A percentile compares a stretch with the other conserved stretches of the same genome.
phyloP scores from a whole-genome alignment of 2,113 vertebrate species.

The Cathartes aura region DNA sequence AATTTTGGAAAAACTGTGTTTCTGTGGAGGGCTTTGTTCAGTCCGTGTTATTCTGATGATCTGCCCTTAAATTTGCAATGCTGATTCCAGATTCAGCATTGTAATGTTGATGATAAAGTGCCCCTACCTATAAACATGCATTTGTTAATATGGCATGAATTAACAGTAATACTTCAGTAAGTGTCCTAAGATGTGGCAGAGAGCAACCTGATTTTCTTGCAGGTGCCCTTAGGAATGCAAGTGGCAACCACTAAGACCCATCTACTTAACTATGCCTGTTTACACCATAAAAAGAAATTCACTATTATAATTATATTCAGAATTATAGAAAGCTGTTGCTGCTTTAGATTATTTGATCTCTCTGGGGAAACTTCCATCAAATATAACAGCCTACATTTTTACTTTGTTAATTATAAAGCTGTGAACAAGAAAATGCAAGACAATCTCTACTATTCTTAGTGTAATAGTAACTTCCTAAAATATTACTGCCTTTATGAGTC shows the following conservation, averaged over 20 bases:
- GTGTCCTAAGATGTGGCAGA: not conserved
- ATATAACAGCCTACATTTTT: conserved; percentile 51
- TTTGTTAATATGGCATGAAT: not conserved
- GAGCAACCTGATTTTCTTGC: not conserved
- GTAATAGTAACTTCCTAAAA: conserved; percentile 50
- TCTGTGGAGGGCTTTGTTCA: not conserved
- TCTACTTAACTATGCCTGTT: not conserved
- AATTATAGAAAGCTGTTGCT: conserved; percentile 42
- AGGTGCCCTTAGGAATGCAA: not conserved
- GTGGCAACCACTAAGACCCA: not conserved
- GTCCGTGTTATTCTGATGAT: not conserved
- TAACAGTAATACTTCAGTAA: not conserved
- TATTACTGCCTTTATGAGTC: conserved; percentile 49
- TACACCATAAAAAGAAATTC: conserved; percentile 5
- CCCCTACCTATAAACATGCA: not conserved
- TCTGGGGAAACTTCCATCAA: conserved; percentile 51
- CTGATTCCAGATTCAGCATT: not conserved
- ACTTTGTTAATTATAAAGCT: conserved; percentile 65
- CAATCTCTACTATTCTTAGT: conserved; percentile 44
- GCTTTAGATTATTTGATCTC: conserved; percentile 51
- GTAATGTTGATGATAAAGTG: not conserved
- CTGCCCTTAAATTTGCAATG: not conserved
- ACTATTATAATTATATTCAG: conserved; percentile 37
- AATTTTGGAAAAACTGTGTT: not conserved
- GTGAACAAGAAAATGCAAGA: conserved; percentile 60